Evolutionary conservation across 2,113 vertebrate species (phyloP).

Genomic region (Lepidothrix coronata): DNA sequence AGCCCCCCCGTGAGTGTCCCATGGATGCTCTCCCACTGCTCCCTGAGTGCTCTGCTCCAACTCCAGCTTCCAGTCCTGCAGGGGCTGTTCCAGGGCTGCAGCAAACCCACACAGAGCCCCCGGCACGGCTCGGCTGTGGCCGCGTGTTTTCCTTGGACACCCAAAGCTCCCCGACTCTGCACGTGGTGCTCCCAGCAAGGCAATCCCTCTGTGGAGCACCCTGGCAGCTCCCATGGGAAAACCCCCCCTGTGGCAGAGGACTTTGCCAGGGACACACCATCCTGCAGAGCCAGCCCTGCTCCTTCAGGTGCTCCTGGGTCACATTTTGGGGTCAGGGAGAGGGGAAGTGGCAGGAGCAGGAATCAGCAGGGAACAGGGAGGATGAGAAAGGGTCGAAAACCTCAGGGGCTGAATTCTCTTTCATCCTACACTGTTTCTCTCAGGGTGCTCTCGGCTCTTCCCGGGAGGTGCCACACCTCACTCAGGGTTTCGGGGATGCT

Average conservation of each 20-base stretch:
- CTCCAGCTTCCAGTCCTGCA: background rate
- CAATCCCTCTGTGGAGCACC: accelerated
- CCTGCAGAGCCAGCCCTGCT: background rate
- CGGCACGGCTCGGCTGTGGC: accelerated
- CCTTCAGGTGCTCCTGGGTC: background rate
- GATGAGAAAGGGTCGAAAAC: background rate
- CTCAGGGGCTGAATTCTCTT: background rate
- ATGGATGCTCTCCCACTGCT: accelerated
- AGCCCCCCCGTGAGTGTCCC: no score
- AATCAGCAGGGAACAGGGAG: background rate
- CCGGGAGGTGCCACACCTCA: background rate
- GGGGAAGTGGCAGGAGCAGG: background rate
- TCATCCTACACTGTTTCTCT: background rate
- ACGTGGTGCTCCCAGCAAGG: accelerated
- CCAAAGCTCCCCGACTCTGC: background rate
- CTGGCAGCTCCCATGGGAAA: background rate
- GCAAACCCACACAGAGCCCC: accelerated
- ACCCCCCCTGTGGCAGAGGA: background rate
- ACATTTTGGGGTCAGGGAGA: accelerated
- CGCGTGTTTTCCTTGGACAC: accelerated
- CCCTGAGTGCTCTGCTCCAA: background rate
- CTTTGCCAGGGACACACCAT: background rate
- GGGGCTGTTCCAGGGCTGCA: background rate
- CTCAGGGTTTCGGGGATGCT: accelerated
- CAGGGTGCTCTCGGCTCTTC: background rate